Evolutionary conservation across 2,113 vertebrate species (phyloP).

Genomic region (Meles meles): DNA sequence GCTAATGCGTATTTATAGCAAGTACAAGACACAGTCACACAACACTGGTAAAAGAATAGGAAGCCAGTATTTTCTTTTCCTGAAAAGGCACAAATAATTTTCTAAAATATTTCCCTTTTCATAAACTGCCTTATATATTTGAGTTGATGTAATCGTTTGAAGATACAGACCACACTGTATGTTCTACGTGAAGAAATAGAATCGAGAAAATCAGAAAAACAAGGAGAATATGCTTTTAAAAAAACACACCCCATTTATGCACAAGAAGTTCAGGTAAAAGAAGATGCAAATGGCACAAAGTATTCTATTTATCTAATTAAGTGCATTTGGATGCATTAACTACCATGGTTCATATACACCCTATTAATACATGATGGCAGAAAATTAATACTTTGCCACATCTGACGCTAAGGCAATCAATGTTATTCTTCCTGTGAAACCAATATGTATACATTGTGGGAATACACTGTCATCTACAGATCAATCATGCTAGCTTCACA

Average conservation of each 20-base stretch:
- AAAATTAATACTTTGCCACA: slow-evolving; percentile 48
- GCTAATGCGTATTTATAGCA: background rate
- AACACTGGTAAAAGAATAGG: background rate
- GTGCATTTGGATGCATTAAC: background rate
- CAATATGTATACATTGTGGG: background rate
- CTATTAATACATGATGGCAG: slow-evolving; percentile 20
- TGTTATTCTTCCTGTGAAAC: slow-evolving; percentile 33
- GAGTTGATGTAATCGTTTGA: background rate
- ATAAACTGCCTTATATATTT: background rate
- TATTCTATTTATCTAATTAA: slow-evolving; percentile 1
- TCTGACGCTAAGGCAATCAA: slow-evolving; percentile 34
- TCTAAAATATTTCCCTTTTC: slow-evolving; percentile 20
- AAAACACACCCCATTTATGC: background rate
- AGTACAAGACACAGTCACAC: background rate
- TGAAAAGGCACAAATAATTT: slow-evolving; percentile 33
- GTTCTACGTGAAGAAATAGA: background rate
- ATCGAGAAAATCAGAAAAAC: background rate
- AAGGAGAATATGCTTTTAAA: background rate
- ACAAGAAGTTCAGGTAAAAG: background rate
- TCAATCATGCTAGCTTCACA: slow-evolving; percentile 23
- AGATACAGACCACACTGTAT: background rate
- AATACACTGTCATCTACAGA: slow-evolving; percentile 56
- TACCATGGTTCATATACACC: background rate
- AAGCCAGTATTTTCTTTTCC: background rate
- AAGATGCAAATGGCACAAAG: background rate